A percentile compares a stretch with the other conserved stretches of the same genome.
Conservation (phyloP, 2,113 vertebrate species). For the Tauraco erythrolophus region DNA sequence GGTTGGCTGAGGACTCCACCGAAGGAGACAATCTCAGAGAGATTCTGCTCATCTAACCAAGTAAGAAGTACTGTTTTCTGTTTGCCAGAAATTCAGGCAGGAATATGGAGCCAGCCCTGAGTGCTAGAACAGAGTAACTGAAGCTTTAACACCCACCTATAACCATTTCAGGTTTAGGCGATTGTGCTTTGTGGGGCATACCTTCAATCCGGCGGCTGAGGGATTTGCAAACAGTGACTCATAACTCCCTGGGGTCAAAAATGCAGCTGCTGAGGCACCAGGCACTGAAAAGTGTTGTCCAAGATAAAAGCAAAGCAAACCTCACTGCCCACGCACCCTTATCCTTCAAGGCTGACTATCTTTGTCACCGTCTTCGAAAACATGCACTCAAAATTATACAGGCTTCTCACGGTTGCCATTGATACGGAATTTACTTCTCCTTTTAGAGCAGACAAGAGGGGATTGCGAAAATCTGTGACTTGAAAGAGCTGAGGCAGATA, state of each 20-base stretch:
- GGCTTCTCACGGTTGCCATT: conserved; percentile 53
- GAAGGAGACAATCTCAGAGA: background rate
- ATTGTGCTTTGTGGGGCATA: background rate
- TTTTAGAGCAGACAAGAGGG: conserved; percentile 33
- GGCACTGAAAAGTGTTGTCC: conserved; percentile 45
- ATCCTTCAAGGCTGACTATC: conserved; percentile 60
- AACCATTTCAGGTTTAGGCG: background rate
- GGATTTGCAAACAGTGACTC: conserved; percentile 59
- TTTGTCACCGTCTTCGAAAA: conserved; percentile 25
- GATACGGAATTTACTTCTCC: conserved; percentile 41
- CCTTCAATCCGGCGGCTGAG: conserved; percentile 29
- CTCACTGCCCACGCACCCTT: conserved; percentile 42
- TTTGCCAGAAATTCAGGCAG: background rate
- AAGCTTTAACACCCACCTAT: background rate
- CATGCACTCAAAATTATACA: background rate
- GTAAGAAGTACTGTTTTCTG: background rate
- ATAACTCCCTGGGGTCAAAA: conserved; percentile 26
- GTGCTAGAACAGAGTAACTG: background rate
- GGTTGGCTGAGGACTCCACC: background rate
- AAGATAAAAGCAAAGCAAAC: conserved; percentile 63
- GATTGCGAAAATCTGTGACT: conserved; percentile 24
- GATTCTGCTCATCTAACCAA: background rate
- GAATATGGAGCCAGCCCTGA: background rate
- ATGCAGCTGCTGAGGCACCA: conserved; percentile 44
- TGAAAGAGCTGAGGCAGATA: background rate